Evolutionary conservation across 2,888 invertebrate species (phyloP), one percentile per base, ranked within the genome.

Genomic region (Orgyia antiqua): DNA sequence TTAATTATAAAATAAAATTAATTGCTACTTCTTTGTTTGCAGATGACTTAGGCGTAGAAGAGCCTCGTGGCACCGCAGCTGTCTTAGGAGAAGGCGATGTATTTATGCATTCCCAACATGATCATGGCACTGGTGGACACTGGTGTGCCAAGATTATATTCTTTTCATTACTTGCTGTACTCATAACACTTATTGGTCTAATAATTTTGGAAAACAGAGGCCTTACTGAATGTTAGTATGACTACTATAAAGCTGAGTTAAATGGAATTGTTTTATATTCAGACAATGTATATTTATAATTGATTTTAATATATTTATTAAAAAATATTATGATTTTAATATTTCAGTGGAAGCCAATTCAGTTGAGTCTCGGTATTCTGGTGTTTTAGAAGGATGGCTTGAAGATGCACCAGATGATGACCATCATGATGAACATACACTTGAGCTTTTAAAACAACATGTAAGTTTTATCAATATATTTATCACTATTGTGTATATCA

Each of bases 111-210:
- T 88, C 94, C 12, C 90, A 93, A 28, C 91, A 92, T 50, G 94
- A 94, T 23, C 90, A 89, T 51, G 90, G 90, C 24, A 93, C 93
- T 9, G 94, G 94, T 24, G 95, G 94, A 17, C 93, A 94, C 63
- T 91, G 93, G 88, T 94, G 94, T 73, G 93, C 94, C 18, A 94
- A 94, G 78, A 87, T 95, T 33, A 89, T 95, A 55, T 95, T 95
- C 74, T 94, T 95, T 63, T 78, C 90, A 1, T 76, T 95, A 13
- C 87, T 95, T 47, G 91, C 91, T 27, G 88, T 92, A 32, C 87
- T 95, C 17, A 72, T 92, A 37, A 90, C 92, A 26, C 88, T 94
- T 35, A 89, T 94, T 64, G 93, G 93, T 36, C 73, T 95, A 29
- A 94, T 94, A 39, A 92, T 94, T 53, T 75, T 93, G 36, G 94